phyloP scores from a whole-genome alignment of 1,140 invertebrate genomes.

The Rhysida immarginata region DNA sequence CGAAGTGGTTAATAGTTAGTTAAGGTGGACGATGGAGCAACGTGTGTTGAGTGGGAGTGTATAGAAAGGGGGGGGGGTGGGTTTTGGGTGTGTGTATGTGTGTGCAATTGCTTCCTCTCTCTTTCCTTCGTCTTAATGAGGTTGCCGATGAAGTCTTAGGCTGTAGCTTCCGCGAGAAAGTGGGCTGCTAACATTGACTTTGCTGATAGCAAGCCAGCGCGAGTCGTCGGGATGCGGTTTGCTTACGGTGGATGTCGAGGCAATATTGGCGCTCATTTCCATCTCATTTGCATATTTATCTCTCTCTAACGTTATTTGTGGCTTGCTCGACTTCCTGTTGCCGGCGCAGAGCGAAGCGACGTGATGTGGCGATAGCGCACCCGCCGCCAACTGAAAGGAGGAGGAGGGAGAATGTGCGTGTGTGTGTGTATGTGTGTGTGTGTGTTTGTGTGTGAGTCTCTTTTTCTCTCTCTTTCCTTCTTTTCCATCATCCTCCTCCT shows the following conservation, averaged over 20 bases:
- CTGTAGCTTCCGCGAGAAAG: not conserved
- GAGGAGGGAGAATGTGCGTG: no score
- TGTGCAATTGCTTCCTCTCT: no score
- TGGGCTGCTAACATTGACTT: constrained; percentile 1
- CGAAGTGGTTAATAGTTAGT: no score
- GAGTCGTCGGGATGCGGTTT: not conserved
- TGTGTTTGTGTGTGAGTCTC: not conserved
- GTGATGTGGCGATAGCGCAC: not conserved
- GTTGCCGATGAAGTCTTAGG: no score
- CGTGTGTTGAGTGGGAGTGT: not conserved
- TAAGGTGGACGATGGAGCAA: no score
- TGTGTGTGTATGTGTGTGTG: no score
- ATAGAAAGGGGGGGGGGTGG: not conserved
- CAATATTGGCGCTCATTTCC: constrained; percentile 7
- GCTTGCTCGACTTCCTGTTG: constrained; percentile 7
- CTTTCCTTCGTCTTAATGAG: no score
- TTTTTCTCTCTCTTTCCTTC: not conserved
- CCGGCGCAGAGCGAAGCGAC: not conserved
- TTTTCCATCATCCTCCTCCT: not conserved
- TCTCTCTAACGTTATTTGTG: constrained; percentile 8
- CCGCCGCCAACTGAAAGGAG: no score
- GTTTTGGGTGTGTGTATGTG: not conserved
- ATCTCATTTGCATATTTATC: constrained; percentile 9
- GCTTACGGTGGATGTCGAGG: constrained; percentile 5
- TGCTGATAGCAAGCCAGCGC: not conserved